A percentile compares a stretch with the other conserved stretches of the same genome.
phyloP scores from a whole-genome alignment of 2,113 vertebrate species.

The Microtus pennsylvanicus region DNA sequence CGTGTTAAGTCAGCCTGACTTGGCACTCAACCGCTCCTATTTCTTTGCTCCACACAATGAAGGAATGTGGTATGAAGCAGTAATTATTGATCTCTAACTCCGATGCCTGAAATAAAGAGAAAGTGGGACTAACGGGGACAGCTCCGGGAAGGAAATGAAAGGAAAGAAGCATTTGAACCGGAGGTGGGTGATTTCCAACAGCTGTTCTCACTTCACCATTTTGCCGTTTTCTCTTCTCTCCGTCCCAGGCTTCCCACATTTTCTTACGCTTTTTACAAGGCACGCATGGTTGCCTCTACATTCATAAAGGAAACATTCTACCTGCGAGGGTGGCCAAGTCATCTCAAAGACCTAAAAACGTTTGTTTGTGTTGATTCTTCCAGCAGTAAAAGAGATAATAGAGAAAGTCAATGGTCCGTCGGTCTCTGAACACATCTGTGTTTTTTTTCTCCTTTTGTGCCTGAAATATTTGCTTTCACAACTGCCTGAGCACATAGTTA shows the following conservation, averaged over 20 bases:
- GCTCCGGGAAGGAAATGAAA: slow-evolving; percentile 49
- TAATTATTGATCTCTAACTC: slow-evolving; percentile 53
- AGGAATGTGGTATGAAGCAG: slow-evolving; percentile 32
- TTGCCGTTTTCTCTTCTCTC: slow-evolving; percentile 39
- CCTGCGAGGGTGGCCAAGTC: not conserved
- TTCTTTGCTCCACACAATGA: slow-evolving; percentile 21
- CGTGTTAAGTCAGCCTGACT: not conserved
- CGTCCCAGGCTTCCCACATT: not conserved
- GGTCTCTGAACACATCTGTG: not conserved
- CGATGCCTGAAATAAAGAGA: slow-evolving; percentile 57
- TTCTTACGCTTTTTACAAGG: slow-evolving; percentile 46
- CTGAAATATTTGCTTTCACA: slow-evolving; percentile 54
- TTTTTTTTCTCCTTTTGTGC: not conserved
- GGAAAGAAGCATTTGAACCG: slow-evolving; percentile 30
- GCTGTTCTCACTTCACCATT: slow-evolving; percentile 49
- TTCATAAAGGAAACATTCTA: slow-evolving; percentile 57
- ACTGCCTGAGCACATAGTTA: not conserved
- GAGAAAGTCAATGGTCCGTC: not conserved
- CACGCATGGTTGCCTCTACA: slow-evolving; percentile 40
- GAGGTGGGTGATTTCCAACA: slow-evolving; percentile 54
- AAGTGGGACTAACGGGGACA: slow-evolving; percentile 35
- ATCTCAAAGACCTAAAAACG: slow-evolving; percentile 25
- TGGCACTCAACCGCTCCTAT: not conserved
- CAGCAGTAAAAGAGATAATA: slow-evolving; percentile 53
- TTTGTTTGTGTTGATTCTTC: slow-evolving; percentile 58